Conservation (phyloP, 2,888 invertebrate species). For the Caenorhabditis wallacei region DNA sequence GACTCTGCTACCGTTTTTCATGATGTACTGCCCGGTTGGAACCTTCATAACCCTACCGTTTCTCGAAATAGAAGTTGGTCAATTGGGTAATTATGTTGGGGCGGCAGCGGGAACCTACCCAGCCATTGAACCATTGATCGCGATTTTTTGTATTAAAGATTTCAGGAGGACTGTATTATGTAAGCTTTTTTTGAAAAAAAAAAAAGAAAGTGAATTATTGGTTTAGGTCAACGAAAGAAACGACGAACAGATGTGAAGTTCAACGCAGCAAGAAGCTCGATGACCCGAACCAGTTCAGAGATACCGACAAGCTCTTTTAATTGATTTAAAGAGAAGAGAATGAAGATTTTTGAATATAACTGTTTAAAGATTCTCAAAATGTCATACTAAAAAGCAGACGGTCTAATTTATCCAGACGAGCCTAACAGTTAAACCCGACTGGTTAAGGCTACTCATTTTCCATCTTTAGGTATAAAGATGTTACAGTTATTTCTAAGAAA, state of each 20-base stretch:
- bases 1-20: conserved; percentile 50
- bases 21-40: conserved; percentile 56
- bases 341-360: too few species aligned
- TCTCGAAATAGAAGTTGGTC: conserved; percentile 29
- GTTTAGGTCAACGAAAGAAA: conserved; percentile 22
- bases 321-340: too few species aligned
- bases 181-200: neutral
- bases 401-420: too few species aligned
- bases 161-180: conserved; percentile 36
- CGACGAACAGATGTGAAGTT: conserved; percentile 20
- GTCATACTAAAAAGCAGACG: too few species aligned
- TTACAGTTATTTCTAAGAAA: too few species aligned
- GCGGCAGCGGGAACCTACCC: conserved; percentile 35
- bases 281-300: conserved; percentile 2
- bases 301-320: conserved; percentile 27
- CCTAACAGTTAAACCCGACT: too few species aligned
- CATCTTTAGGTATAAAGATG: too few species aligned
- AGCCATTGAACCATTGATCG: conserved; percentile 43
- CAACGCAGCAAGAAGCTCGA: conserved; percentile 3
- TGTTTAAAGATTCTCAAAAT: too few species aligned
- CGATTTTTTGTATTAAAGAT: conserved; percentile 47
- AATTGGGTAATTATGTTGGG: conserved; percentile 14
- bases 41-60: conserved; percentile 40
- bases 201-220: too few species aligned
- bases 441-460: too few species aligned